Conservation (phyloP, 2,888 invertebrate genomes). For the Meganola albula region DNA sequence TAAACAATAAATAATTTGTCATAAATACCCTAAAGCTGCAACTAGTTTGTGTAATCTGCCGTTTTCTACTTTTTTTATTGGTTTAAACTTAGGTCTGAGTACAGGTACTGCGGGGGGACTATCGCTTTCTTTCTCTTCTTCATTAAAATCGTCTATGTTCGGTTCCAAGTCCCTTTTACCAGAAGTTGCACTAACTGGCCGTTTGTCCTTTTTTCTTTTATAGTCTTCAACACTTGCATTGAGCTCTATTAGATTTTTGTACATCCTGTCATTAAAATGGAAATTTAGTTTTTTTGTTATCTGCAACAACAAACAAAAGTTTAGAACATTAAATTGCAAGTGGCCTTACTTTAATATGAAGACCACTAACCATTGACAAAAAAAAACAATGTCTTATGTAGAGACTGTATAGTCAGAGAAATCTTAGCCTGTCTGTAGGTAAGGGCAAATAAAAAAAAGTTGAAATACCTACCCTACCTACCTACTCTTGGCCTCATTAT, state of each 20-base stretch:
- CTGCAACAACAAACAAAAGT: no score
- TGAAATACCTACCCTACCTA: no score
- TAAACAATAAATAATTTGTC: slow-evolving; percentile 26
- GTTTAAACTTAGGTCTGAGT: slow-evolving; percentile 49
- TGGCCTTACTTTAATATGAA: no score
- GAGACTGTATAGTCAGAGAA: no score
- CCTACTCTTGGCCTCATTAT: no score
- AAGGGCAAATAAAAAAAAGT: no score
- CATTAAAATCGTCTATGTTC: slow-evolving; percentile 64
- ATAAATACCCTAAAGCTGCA: slow-evolving; percentile 59
- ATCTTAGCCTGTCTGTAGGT: no score
- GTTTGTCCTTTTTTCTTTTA: slow-evolving; percentile 43
- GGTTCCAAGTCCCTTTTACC: slow-evolving; percentile 62
- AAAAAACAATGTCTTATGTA: no score
- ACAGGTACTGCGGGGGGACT: slow-evolving; percentile 47
- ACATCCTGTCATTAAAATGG: slow-evolving; percentile 66
- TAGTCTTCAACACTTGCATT: slow-evolving; percentile 48
- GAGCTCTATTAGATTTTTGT: slow-evolving; percentile 63
- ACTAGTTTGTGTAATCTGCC: slow-evolving; percentile 54
- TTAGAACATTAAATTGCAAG: no score
- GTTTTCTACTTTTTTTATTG: slow-evolving; percentile 47
- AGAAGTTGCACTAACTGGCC: slow-evolving; percentile 26
- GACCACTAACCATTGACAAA: no score
- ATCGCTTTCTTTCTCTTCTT: slow-evolving; percentile 52
- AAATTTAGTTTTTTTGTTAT: slow-evolving; percentile 65